phyloP scores from a whole-genome alignment of 1,140 invertebrate genomes.

The Caenorhabditis remanei region DNA sequence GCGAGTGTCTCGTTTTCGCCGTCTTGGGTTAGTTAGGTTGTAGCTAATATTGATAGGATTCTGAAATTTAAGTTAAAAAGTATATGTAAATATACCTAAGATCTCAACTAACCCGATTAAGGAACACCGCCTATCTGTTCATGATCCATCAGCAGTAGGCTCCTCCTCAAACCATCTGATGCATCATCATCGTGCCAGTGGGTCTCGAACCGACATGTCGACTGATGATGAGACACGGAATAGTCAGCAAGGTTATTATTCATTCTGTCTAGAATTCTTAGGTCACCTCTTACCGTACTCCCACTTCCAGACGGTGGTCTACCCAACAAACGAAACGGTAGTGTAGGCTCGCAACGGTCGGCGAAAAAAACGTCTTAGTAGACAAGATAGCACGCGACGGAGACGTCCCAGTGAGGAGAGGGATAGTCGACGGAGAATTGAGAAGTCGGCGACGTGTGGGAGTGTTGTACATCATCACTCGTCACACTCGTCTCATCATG shows the following conservation, averaged over 20 bases:
- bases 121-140: slow-evolving; percentile 21
- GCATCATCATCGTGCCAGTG: slow-evolving; percentile 32
- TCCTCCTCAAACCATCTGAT: slow-evolving; percentile 2
- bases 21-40: slow-evolving; percentile 12
- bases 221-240: slow-evolving; percentile 61
- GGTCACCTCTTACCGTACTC: no score
- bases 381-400: not conserved
- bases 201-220: slow-evolving; percentile 64
- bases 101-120: not conserved
- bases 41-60: not conserved
- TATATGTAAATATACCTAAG: not conserved
- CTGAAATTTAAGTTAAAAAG: not conserved
- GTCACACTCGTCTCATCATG: not conserved
- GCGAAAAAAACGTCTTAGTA: not conserved
- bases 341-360: not conserved
- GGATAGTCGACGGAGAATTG: slow-evolving; percentile 19
- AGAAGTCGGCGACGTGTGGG: slow-evolving; percentile 17
- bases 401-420: slow-evolving; percentile 2
- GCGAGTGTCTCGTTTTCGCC: slow-evolving; percentile 45
- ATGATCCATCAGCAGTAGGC: not conserved
- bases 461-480: not conserved
- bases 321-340: slow-evolving; percentile 12
- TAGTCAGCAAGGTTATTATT: slow-evolving; percentile 41
- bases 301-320: not conserved
- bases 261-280: no score